Conservation (phyloP, 1,140 invertebrate genomes). For the Gonatopus flavifemur region DNA sequence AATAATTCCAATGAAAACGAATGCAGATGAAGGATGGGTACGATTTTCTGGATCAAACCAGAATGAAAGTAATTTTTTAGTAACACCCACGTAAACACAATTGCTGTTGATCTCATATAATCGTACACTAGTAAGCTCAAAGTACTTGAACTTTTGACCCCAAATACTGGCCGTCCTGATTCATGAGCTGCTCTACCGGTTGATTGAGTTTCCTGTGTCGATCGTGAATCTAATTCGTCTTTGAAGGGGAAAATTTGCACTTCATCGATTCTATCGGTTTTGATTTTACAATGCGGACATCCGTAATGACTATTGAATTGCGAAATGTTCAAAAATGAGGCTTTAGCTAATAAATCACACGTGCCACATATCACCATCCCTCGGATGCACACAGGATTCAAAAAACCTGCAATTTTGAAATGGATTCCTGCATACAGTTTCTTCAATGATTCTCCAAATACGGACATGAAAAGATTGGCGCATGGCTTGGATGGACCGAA, state of each 20-base stretch:
- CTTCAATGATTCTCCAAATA: not conserved
- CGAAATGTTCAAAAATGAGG: constrained; percentile 4
- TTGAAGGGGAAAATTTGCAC: not conserved
- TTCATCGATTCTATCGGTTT: not conserved
- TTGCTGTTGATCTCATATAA: not conserved
- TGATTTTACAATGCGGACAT: no score
- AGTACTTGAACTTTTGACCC: not conserved
- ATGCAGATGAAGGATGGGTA: not conserved
- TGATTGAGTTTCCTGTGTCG: not conserved
- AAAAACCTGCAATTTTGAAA: not conserved
- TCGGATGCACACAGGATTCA: not conserved
- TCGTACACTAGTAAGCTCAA: not conserved
- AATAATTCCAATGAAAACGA: not conserved
- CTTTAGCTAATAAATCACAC: constrained; percentile 2
- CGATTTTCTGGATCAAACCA: not conserved
- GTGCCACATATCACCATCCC: not conserved
- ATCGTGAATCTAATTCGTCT: not conserved
- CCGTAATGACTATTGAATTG: no score
- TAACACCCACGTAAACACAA: not conserved
- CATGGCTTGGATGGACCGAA: not conserved
- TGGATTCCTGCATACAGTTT: not conserved
- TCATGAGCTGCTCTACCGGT: not conserved
- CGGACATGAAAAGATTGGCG: not conserved
- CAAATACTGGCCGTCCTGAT: not conserved
- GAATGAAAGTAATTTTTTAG: not conserved